phyloP scores from a whole-genome alignment of 2,797 vertebrate species.

The Sitta carolinensis region DNA sequence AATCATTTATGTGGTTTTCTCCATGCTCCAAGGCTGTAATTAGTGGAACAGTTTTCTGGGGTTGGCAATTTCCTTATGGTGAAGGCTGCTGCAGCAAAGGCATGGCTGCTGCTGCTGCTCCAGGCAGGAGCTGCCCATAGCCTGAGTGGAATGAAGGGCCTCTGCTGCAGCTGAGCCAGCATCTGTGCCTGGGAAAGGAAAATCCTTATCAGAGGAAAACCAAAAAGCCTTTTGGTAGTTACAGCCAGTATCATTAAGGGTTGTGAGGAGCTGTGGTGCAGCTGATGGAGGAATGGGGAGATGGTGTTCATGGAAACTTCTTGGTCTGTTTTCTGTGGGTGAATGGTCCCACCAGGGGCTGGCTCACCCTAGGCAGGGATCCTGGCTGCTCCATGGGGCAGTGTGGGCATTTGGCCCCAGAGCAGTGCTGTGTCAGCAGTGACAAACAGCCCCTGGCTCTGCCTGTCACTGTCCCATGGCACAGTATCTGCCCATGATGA shows the following conservation, averaged over 20 bases:
- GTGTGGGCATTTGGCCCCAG: background rate
- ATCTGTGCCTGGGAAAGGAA: background rate
- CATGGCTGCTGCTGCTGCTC: background rate
- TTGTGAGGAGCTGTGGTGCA: background rate
- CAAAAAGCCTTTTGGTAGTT: background rate
- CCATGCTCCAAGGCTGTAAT: constrained; percentile 21
- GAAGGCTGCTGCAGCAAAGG: background rate
- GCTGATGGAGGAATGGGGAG: background rate
- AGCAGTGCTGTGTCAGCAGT: background rate
- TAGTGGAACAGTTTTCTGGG: constrained; percentile 49
- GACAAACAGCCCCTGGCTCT: background rate
- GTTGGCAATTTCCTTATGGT: constrained; percentile 15
- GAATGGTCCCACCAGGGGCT: background rate
- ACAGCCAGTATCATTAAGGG: background rate
- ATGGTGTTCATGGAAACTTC: background rate
- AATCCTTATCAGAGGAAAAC: background rate
- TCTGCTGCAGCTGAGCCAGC: background rate
- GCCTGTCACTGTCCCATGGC: background rate
- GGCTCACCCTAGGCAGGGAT: background rate
- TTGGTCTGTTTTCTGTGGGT: background rate
- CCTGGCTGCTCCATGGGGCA: background rate
- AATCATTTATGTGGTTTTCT: constrained; percentile 59
- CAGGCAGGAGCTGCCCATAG: background rate
- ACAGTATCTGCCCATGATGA: background rate
- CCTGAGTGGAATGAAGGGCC: background rate